Conservation (phyloP, 2,113 vertebrate genomes). For the Neolamprologus ventralis region DNA sequence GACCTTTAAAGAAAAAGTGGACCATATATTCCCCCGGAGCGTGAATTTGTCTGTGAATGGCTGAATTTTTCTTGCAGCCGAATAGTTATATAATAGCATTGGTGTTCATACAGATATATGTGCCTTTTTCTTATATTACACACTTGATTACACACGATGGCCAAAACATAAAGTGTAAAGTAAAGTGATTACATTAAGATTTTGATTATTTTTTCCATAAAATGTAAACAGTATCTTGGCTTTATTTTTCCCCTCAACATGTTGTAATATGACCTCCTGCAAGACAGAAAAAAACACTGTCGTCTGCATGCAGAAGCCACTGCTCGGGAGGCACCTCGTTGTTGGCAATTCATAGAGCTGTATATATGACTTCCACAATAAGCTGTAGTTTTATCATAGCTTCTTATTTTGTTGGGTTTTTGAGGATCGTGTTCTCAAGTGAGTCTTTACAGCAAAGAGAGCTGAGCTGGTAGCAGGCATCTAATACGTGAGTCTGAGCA, state of each 20-base stretch:
- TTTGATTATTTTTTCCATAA: neutral
- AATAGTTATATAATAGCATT: neutral
- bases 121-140: neutral
- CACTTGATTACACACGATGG: neutral
- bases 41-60: neutral
- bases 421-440: neutral
- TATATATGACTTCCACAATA: neutral
- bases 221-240: neutral
- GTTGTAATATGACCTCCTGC: neutral
- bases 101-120: neutral
- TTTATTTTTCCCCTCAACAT: neutral
- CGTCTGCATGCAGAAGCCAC: neutral
- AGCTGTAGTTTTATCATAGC: neutral
- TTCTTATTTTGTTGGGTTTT: neutral
- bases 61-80: neutral
- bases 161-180: neutral
- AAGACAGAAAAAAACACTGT: neutral
- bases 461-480: neutral
- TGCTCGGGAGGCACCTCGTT: neutral
- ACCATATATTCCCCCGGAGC: neutral
- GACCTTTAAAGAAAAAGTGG: constrained; percentile 21
- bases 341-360: neutral
- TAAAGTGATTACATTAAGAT: neutral
- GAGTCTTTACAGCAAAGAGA: neutral
- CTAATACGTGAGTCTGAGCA: neutral